Percentiles rank a stretch among this genome's conserved stretches.
Conservation (phyloP, 2,888 invertebrate genomes). For the Entomobrya proxima region DNA sequence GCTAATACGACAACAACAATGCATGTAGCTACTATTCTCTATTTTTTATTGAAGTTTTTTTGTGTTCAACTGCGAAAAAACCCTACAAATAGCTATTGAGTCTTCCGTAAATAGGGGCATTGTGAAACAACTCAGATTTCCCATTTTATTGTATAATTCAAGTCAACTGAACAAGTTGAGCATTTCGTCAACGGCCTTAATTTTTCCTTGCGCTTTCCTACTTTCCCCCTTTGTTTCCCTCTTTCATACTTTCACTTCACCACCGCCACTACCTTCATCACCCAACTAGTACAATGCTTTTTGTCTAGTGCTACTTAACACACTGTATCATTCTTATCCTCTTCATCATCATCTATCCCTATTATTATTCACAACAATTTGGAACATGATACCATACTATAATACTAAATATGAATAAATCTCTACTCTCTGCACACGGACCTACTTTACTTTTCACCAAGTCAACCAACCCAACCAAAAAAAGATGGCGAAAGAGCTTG, state of each 20-base stretch:
- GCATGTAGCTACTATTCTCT: too few relatives aligned
- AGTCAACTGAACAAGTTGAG: neutral
- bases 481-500: constrained; percentile 20
- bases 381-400: constrained; percentile 13
- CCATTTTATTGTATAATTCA: neutral
- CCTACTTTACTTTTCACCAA: neutral
- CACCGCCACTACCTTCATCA: neutral
- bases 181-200: neutral
- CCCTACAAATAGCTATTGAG: neutral
- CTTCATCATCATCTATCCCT: neutral
- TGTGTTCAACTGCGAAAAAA: neutral
- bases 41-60: neutral
- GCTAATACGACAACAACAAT: neutral
- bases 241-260: neutral
- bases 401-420: too few relatives aligned
- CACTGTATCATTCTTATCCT: neutral
- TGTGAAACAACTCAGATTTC: neutral
- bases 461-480: neutral
- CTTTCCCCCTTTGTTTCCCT: neutral
- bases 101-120: neutral
- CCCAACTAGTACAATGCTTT: too few relatives aligned
- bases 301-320: neutral
- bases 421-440: neutral
- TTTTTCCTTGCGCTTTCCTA: neutral
- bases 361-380: neutral